phyloP scores from a whole-genome alignment of 1,140 invertebrate species.

The Drosophila azteca region DNA sequence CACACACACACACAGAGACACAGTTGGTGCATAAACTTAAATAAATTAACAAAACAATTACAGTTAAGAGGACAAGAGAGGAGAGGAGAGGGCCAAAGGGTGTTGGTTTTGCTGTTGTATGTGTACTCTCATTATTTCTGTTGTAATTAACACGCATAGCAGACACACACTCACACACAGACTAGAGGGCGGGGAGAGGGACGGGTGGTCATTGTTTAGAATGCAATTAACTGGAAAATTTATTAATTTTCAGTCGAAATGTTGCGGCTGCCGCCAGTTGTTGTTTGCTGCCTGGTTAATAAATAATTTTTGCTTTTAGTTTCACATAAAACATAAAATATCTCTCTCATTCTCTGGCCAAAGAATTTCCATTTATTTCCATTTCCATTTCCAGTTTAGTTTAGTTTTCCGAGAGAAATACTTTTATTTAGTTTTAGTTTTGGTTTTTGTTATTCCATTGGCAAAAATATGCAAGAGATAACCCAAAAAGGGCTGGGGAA shows the following conservation, averaged over 20 bases:
- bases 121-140: constrained; percentile 42
- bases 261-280: constrained; percentile 22
- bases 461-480: not conserved
- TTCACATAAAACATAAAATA: not conserved
- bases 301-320: constrained; percentile 22
- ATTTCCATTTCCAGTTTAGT: not conserved
- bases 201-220: constrained; percentile 37
- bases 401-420: not conserved
- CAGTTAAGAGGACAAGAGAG: constrained; percentile 4
- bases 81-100: not conserved
- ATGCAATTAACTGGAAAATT: constrained; percentile 69
- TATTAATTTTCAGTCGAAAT: constrained; percentile 56
- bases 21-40: constrained; percentile 63
- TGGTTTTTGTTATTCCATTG: not conserved
- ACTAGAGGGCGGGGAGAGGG: too few relatives aligned
- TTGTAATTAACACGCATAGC: constrained; percentile 69
- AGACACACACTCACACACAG: constrained; percentile 31
- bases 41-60: constrained; percentile 80
- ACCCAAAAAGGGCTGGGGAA: not conserved
- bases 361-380: not conserved
- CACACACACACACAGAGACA: too few relatives aligned
- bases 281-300: constrained; percentile 14
- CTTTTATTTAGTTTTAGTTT: not conserved
- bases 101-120: constrained; percentile 35
- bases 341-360: too few relatives aligned